These are phyloP conservation scores for Clunio marinus DNA, from an alignment of 2,888 invertebrate genomes.

Conservation along the genomic window DNA sequence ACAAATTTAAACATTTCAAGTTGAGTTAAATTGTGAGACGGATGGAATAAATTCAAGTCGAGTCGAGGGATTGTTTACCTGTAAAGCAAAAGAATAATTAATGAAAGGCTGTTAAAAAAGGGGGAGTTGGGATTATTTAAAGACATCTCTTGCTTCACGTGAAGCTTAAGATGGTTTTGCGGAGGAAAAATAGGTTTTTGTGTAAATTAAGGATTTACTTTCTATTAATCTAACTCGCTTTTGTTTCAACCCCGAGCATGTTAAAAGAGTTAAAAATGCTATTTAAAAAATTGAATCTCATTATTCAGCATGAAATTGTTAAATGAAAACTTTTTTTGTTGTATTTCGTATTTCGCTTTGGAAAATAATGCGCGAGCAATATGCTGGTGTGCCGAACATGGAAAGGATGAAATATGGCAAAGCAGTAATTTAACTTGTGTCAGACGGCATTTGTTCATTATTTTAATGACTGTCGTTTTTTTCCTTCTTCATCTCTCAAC, in stretches of 20 bases:
- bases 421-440: conserved; percentile 8
- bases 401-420: conserved; percentile 2
- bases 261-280: background rate
- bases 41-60: too few relatives aligned
- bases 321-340: background rate
- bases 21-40: too few relatives aligned
- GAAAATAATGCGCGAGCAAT: background rate
- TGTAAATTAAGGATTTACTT: conserved; percentile 2
- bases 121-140: background rate
- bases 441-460: conserved; percentile 12
- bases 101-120: background rate
- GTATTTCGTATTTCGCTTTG: too few relatives aligned
- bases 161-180: background rate
- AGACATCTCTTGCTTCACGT: background rate
- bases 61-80: too few relatives aligned
- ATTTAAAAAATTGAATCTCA: conserved; percentile 1
- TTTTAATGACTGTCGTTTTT: conserved; percentile 13
- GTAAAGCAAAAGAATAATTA: conserved; percentile 2
- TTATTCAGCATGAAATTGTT: conserved; percentile 5
- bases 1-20: too few relatives aligned
- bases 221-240: background rate
- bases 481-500: too few relatives aligned
- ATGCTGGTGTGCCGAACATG: too few relatives aligned
- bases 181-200: background rate
- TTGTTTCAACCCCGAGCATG: background rate